Percentiles rank a stretch among this genome's conserved stretches.
Evolutionary conservation across 1,140 invertebrate species (phyloP).

Genomic region (Leptestheria dahalacensis): DNA sequence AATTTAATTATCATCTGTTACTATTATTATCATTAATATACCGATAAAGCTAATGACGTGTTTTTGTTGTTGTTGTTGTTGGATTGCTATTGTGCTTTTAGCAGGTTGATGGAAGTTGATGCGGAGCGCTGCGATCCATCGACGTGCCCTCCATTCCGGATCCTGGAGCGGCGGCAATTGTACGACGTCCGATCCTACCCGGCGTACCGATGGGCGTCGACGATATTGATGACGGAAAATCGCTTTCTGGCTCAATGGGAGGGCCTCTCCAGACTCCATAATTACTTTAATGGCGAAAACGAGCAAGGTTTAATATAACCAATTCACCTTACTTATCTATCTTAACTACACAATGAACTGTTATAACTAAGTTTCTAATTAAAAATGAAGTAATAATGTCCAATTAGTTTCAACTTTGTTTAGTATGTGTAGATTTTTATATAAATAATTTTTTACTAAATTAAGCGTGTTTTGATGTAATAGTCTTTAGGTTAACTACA

Average conservation of each 20-base stretch:
- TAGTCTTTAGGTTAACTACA: too few relatives aligned
- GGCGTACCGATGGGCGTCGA: constrained; percentile 21
- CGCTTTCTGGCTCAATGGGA: constrained; percentile 22
- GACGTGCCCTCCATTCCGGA: constrained; percentile 7
- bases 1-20: too few relatives aligned
- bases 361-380: not conserved
- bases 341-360: not conserved
- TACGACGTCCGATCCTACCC: constrained; percentile 23
- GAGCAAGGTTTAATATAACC: constrained; percentile 19
- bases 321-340: not conserved
- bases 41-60: not conserved
- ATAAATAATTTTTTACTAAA: too few relatives aligned
- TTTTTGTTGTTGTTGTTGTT: not conserved
- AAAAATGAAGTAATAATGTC: not conserved
- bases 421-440: too few relatives aligned
- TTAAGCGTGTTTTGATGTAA: too few relatives aligned
- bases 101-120: not conserved
- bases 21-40: too few relatives aligned
- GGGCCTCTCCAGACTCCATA: constrained; percentile 18
- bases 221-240: constrained; percentile 22
- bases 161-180: constrained; percentile 13
- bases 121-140: not conserved
- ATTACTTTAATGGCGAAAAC: constrained; percentile 23
- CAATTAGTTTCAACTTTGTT: too few relatives aligned
- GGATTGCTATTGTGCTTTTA: not conserved